Percentiles rank a stretch among this genome's conserved stretches.
Evolutionary conservation across 1,140 invertebrate species (phyloP).

Genomic region (Amphibalanus amphitrite): DNA sequence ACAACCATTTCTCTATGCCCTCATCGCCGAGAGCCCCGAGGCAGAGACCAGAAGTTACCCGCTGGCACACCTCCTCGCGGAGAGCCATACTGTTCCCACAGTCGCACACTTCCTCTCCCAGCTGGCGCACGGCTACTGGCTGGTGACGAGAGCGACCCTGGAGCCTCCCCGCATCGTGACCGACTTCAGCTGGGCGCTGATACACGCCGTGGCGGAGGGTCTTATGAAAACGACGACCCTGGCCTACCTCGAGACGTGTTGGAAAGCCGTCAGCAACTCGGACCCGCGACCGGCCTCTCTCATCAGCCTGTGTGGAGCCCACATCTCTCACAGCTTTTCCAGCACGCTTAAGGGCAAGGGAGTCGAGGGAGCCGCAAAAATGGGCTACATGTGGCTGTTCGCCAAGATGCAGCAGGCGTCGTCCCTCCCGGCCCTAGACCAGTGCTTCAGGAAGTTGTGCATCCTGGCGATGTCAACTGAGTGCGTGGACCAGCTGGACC

Average conservation of each 20-base stretch:
- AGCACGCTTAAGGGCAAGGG: not conserved
- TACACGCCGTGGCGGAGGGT: not conserved
- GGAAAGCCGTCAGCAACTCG: not conserved
- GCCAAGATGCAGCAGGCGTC: not conserved
- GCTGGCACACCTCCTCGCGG: not conserved
- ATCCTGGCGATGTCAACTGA: not conserved
- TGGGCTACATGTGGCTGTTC: not conserved
- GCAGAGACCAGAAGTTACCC: not conserved
- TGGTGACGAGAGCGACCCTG: not conserved
- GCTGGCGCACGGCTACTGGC: not conserved
- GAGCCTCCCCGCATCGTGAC: not conserved
- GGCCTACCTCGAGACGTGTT: not conserved
- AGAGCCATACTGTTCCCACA: not conserved
- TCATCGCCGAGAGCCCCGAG: not conserved
- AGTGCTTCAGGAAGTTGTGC: not conserved
- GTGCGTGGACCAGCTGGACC: not conserved
- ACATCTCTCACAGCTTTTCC: not conserved
- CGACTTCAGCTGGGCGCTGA: not conserved
- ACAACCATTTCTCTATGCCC: not conserved
- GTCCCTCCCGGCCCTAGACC: not conserved
- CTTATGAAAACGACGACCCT: not conserved
- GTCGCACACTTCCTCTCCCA: not conserved
- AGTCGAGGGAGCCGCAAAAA: not conserved
- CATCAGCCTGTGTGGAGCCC: not conserved
- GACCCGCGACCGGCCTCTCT: not conserved